Base-by-base conservation (phyloP, 2,888 invertebrate genomes). In the Ametastegia equiseti region DNA sequence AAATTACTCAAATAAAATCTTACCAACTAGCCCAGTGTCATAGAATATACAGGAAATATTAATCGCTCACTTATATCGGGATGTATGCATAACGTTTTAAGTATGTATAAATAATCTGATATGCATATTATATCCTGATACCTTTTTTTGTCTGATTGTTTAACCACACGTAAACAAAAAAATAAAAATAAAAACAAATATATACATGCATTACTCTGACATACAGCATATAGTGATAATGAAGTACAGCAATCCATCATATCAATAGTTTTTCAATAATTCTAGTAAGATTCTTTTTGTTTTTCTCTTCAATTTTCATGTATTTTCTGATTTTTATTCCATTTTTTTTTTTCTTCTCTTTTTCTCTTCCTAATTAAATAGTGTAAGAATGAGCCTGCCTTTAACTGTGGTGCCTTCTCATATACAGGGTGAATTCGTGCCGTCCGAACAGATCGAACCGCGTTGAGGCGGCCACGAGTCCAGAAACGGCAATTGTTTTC, bases 391-490 rank as follows among this genome's bases (percentile, higher is more conserved):
- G 54, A 78, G 63, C 78, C 78, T 78, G 78, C 57, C 78, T 60
- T 78, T 78, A 27, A 60, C 19, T 45, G 60, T 87, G 87, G 87
- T 88, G 88, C 87, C 87, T 88, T 87, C 88, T 88, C 88, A 88
- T 86, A 88, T 88, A n/a, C n/a, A n/a, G n/a, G n/a, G n/a, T n/a
- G n/a, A n/a, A n/a, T n/a, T n/a, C n/a, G n/a, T n/a, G n/a, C n/a
- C n/a, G n/a, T n/a, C n/a, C n/a, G n/a, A n/a, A n/a, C n/a, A n/a
- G n/a, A n/a, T n/a, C n/a, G n/a, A n/a, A n/a, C n/a, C n/a, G n/a
- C n/a, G n/a, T n/a, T n/a, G n/a, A n/a, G n/a, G n/a, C n/a, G n/a
- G n/a, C n/a, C n/a, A n/a, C n/a, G n/a, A n/a, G n/a, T n/a, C n/a
- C n/a, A n/a, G n/a, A n/a, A n/a, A n/a, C n/a, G n/a, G n/a, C n/a